phyloP scores from a whole-genome alignment of 2,797 vertebrate genomes.

The Numenius phaeopus region DNA sequence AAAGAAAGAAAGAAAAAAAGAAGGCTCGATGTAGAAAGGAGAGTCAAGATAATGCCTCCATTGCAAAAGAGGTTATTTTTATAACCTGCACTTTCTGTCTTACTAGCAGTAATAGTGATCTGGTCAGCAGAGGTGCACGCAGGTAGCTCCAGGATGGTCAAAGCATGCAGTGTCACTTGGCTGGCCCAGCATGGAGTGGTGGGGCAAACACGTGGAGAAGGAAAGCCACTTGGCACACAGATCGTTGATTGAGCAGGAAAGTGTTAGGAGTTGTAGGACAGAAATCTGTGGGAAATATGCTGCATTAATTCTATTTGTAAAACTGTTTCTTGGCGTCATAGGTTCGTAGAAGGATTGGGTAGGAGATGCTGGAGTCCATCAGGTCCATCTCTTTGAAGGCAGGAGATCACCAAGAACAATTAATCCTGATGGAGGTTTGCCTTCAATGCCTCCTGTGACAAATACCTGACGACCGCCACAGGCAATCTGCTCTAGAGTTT shows the following conservation, averaged over 20 bases:
- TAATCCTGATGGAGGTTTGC: not conserved
- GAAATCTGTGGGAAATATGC: not conserved
- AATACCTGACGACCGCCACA: not conserved
- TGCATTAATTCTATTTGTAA: not conserved
- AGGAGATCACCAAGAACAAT: not conserved
- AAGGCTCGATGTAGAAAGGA: not conserved
- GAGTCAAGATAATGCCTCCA: not conserved
- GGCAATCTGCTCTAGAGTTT: not conserved
- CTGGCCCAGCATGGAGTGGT: not conserved
- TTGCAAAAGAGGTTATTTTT: not conserved
- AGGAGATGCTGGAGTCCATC: not conserved
- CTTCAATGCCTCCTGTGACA: not conserved
- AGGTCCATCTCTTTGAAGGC: not conserved
- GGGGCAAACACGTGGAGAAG: not conserved
- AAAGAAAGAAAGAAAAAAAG: no score
- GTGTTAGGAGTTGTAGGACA: not conserved
- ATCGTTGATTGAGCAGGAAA: not conserved
- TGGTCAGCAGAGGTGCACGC: not conserved
- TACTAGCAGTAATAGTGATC: not conserved
- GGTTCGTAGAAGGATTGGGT: not conserved
- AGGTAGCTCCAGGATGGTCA: not conserved
- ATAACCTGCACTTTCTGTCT: not conserved
- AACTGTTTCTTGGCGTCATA: not conserved
- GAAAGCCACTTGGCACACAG: not conserved
- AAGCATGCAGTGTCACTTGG: rapidly evolving